Evolutionary conservation across 2,113 vertebrate genomes (phyloP), one percentile per base, ranked within the genome.

Genomic region (Phocoena sinus): DNA sequence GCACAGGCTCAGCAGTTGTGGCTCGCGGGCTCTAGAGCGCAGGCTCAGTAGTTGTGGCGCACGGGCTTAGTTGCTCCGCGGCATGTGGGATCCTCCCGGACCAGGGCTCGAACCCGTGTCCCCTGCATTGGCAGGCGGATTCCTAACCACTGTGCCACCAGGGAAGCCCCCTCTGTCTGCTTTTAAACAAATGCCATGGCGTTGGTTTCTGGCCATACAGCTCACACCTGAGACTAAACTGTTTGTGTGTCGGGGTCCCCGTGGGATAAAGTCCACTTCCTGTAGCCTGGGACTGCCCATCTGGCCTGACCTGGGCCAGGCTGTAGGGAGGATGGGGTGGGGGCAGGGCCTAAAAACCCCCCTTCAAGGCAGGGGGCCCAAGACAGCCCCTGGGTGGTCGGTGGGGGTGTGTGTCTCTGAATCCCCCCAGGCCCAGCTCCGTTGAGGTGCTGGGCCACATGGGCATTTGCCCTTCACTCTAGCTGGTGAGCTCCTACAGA

Each of bases 171-270:
- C 5, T 53, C 53, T 53, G 53, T 79, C 60, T 76, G 76, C 25
- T 62, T 77, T 63, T 93, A 79, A 97, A 91, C 87, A 91, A 74
- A 50, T 33, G 6, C n/a, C 33, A 1, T 38, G 1, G 14, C 0
- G 0, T 1, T 36, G 63, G 67, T 25, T 38, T 56, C 65, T 33
- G 8, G 36, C 47, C 0, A 6, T 1, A 6, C 33, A 8, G 3
- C 68, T 86, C 68, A 33, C 71, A 2, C 28, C 47, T 1, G 58
- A 97, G 97, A 97, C 96, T 97, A 97, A 97, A 97, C 65, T 96
- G 94, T 97, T 97, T 97, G 86, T 89, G 63, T 94, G 91, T 94
- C 1, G 0, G 94, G 95, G 86, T 70, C 87, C 89, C 53, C 36
- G 12, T 58, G 95, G 82, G 82, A 65, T 92, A 62, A 96, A 80